Evolutionary conservation across 2,113 vertebrate genomes (phyloP), one percentile per base, ranked within the genome.

Genomic region (Hydropotes inermis): DNA sequence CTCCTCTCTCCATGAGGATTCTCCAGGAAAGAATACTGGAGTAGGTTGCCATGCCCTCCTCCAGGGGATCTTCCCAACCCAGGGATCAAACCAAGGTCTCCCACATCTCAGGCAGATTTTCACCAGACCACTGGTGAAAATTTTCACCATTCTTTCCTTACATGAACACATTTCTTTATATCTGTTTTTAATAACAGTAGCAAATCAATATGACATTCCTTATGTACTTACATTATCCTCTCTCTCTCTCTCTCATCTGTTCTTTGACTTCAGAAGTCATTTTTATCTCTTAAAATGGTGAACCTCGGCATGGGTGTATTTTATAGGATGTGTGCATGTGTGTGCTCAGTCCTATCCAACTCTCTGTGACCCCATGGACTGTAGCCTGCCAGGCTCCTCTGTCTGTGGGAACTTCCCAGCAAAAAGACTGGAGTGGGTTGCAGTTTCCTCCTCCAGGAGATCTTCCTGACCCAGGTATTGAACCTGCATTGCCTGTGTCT

Each of bases 51-150:
- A 39, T 13, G n/a, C 19, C 67, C 10, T 74, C 19, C 67, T 74
- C 67, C 36, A 39, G 67, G 19, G 19, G 21, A 39, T 74, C 67
- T 3, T 74, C 10, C 67, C 10, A 74, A 39, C 19, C 19, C 67
- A 6, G 12, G 39, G 7, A 7, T 27, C 39, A 43, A 76, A 7
- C 36, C 1, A 0, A 19, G 10, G 67, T 39, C 10, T 74, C 67
- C 67, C 67, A 74, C 19, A 74, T 23, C 1, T 0, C 10, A 39
- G 23, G 67, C n/a, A 70, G 67, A 23, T 39, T 70, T 70, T 70
- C 67, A 58, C 25, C 60, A 70, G 8, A 85, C 7, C 30, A 17
- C 1, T 33, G 15, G n/a, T n/a, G n/a, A n/a, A n/a, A n/a, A n/a
- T n/a, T n/a, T n/a, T n/a, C n/a, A n/a, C n/a, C n/a, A 15, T 43